Evolutionary conservation across 1,140 invertebrate species (phyloP), one percentile per base, ranked within the genome.

Genomic region (Drosophila burlai): DNA sequence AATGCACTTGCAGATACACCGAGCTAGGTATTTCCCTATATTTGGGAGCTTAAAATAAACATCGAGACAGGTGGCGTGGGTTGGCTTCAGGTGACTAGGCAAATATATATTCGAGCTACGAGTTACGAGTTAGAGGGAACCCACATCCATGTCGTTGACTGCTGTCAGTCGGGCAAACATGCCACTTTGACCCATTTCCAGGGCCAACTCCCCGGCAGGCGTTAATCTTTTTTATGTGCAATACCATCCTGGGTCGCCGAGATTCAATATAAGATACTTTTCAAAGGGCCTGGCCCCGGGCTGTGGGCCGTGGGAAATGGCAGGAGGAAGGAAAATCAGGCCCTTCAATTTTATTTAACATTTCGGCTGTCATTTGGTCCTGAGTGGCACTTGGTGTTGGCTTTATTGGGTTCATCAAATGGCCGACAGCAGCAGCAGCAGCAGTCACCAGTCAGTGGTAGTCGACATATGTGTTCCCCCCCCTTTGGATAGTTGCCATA

Each of bases 391-490:
- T 83, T 89, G 58, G 83, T 63, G 74, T 69, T 29, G 57, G 54
- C 73, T 78, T 87, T 87, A 87, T 87, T 87, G 82, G 81, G 84
- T 77, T 87, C 83, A 89, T 87, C 83, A 86, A 86, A 82, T 86
- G 74, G 47, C 63, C 77, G 83, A 82, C 75, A 68, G 31, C 31
- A 43, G 54, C 18, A 55, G 18, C 18, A 55, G 18, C 52, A 38
- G 34, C 52, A 55, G 52, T 21, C 31, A 36, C 50, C 50, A 36
- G 50, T 40, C 34, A 24, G 54, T 55, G 54, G 54, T 64, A 77
- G 80, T 74, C 68, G 80, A 74, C 83, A 86, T 89, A 86, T 86
- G 83, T 61, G 57, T 63, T 63, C 59, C 49, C 36, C 79, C 71
- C 72, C 78, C 21, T 21, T 80, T 72, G 58, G 64, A 79, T 86